Percentiles rank a stretch among this genome's conserved stretches.
Conservation (phyloP, 1,140 invertebrate genomes). For the Drosophila littoralis region DNA sequence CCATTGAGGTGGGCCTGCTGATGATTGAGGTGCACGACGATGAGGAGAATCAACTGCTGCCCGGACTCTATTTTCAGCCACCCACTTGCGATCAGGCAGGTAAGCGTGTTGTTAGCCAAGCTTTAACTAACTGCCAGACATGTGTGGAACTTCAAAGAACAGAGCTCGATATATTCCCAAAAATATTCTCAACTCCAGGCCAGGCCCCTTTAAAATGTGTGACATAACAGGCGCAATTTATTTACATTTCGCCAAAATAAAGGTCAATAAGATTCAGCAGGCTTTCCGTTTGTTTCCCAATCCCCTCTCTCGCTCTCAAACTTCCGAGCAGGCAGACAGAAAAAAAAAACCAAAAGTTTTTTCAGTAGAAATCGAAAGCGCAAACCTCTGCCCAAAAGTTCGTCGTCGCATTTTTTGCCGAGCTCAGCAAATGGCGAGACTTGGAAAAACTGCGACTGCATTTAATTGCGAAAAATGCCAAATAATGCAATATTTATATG, state of each 20-base stretch:
- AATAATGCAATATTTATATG: conserved; percentile 16
- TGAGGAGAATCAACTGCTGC: conserved; percentile 75
- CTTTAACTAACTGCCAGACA: conserved; percentile 66
- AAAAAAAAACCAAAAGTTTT: neutral
- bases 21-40: conserved; percentile 83
- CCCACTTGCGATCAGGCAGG: conserved; percentile 83
- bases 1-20: conserved; percentile 66
- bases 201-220: conserved; percentile 27
- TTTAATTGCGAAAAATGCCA: conserved; percentile 24
- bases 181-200: conserved; percentile 18
- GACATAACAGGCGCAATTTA: conserved; percentile 37
- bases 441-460: conserved; percentile 28
- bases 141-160: conserved; percentile 16
- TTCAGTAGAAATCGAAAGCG: conserved; percentile 14
- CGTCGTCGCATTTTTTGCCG: conserved; percentile 19
- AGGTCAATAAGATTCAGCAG: conserved; percentile 56
- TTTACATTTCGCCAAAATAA: conserved; percentile 38
- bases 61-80: conserved; percentile 77
- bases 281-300: neutral
- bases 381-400: conserved; percentile 13
- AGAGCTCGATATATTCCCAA: conserved; percentile 6
- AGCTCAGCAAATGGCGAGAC: conserved; percentile 40
- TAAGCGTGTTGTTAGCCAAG: conserved; percentile 84
- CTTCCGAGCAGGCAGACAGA: neutral
- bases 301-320: neutral